These are phyloP conservation scores for Drosophila meridiana DNA, from an alignment of 2,888 invertebrate genomes.

Conservation along the genomic window DNA sequence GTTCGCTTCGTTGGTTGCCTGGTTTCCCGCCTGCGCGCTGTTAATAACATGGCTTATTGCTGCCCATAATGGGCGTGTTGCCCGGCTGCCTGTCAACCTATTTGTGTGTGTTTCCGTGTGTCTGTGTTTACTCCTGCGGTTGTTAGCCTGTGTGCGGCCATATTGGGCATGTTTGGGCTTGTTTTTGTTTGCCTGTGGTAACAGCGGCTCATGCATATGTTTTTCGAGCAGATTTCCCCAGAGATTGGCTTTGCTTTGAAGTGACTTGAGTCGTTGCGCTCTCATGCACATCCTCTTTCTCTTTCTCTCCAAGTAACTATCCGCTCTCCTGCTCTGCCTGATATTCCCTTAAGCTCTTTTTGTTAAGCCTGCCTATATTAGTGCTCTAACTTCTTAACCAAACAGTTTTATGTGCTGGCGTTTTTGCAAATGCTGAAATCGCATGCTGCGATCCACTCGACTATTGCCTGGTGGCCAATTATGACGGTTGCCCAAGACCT, in stretches of 20 bases:
- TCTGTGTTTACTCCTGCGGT: slow-evolving; percentile 66
- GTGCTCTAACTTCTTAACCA: slow-evolving; percentile 49
- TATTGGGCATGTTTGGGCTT: slow-evolving; percentile 58
- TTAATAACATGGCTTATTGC: slow-evolving; percentile 80
- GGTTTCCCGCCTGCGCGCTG: slow-evolving; percentile 34
- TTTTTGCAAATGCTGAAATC: slow-evolving; percentile 39
- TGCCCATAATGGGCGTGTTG: slow-evolving; percentile 65
- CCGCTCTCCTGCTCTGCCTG: neutral
- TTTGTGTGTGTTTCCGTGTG: slow-evolving; percentile 17
- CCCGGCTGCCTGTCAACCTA: slow-evolving; percentile 53
- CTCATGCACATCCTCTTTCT: slow-evolving; percentile 6
- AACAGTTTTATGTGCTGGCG: slow-evolving; percentile 48
- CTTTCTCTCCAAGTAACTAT: neutral
- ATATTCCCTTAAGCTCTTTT: slow-evolving; percentile 67
- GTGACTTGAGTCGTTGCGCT: slow-evolving; percentile 19
- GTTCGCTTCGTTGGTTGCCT: slow-evolving; percentile 53
- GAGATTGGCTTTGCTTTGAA: slow-evolving; percentile 67
- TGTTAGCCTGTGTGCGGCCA: slow-evolving; percentile 59
- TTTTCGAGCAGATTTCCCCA: slow-evolving; percentile 73
- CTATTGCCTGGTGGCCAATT: slow-evolving; percentile 40
- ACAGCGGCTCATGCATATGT: slow-evolving; percentile 54
- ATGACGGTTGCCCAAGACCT: neutral
- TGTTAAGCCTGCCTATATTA: slow-evolving; percentile 52
- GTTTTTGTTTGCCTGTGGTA: slow-evolving; percentile 61
- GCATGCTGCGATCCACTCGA: slow-evolving; percentile 9